phyloP scores from a whole-genome alignment of 2,113 vertebrate genomes.

The Psittacara wagleri region DNA sequence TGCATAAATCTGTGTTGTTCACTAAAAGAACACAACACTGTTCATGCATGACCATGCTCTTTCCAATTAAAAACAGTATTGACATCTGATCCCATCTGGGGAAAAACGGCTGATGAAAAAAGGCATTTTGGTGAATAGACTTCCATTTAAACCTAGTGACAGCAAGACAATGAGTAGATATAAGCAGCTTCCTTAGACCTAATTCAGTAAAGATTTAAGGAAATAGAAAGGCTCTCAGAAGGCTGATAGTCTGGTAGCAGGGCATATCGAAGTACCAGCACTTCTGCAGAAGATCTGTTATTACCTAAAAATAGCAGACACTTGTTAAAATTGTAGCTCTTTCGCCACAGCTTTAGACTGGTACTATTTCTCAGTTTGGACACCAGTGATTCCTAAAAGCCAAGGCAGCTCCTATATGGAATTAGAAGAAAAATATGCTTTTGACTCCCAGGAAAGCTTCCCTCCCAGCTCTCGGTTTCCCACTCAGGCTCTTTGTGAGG shows the following conservation, averaged over 20 bases:
- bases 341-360: not conserved
- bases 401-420: not conserved
- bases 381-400: not conserved
- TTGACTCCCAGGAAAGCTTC: not conserved
- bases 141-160: conserved; percentile 15
- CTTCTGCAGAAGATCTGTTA: not conserved
- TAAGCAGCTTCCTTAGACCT: not conserved
- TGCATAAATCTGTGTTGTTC: not conserved
- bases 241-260: not conserved
- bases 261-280: accelerated
- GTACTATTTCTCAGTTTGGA: not conserved
- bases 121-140: not conserved
- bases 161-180: not conserved
- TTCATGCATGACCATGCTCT: not conserved
- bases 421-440: conserved; percentile 20
- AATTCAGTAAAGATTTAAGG: conserved; percentile 2
- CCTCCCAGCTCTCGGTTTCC: not conserved
- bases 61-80: not conserved
- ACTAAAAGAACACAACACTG: not conserved
- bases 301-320: not conserved
- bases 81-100: not conserved
- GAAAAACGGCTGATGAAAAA: not conserved
- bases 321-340: not conserved
- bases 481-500: not conserved
- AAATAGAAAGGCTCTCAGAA: not conserved